A percentile compares a stretch with the other conserved stretches of the same genome.
Evolutionary conservation across 2,113 vertebrate genomes (phyloP).

Genomic region (Saiga tatarica): DNA sequence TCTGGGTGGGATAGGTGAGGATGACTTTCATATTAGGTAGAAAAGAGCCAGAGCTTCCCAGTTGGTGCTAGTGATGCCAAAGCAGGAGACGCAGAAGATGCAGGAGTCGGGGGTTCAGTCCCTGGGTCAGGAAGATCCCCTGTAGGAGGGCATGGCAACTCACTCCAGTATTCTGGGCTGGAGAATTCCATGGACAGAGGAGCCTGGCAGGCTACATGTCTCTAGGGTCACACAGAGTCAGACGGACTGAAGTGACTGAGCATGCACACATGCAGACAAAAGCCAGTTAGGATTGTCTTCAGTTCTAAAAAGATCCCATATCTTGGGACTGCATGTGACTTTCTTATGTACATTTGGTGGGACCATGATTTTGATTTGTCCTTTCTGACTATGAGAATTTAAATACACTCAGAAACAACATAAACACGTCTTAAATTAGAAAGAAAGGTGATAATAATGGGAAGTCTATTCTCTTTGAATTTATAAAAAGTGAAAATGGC

Average conservation of each 20-base stretch:
- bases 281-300: neutral
- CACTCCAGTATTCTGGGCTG: neutral
- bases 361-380: neutral
- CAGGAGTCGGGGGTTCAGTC: neutral
- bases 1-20: neutral
- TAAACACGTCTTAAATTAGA: neutral
- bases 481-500: neutral
- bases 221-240: fast-evolving
- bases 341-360: neutral
- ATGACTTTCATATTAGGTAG: neutral
- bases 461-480: neutral
- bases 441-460: neutral
- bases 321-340: neutral
- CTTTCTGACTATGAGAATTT: neutral
- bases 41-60: neutral
- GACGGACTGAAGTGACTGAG: neutral
- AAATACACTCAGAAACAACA: neutral
- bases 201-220: neutral
- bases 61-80: neutral
- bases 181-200: neutral
- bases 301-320: neutral
- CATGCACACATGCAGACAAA: neutral
- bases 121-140: neutral
- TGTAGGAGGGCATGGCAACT: neutral
- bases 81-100: fast-evolving